Base-by-base conservation (phyloP, 2,113 vertebrate species). In the Ochotona curzoniae region DNA sequence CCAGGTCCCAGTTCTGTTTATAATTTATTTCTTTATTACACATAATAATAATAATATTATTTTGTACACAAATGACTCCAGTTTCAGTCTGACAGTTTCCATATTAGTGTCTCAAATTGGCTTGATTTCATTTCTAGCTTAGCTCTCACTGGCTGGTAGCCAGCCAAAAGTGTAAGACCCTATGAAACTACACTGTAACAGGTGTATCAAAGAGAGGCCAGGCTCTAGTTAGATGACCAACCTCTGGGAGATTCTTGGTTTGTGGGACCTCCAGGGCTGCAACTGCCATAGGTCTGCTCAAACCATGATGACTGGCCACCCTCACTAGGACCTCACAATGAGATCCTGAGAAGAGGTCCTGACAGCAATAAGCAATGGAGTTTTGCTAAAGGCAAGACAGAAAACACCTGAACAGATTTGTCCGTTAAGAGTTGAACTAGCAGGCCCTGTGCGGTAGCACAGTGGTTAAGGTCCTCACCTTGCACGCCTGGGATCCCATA, bases 351-450 rank as follows among this genome's bases (percentile, higher is more conserved):
- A 83, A 25, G 60, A 35, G 57, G 89, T 11, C 47, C 74, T 54
- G 26, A 93, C 57, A 78, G 35, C 15, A 89, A 74, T 67, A 78
- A 86, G 74, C 57, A 75, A 47, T 25, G 66, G 26, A 57, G 30
- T 86, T 91, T 69, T 74, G 23, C 25, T 86, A 5, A n/a, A 28
- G 13, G 7, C 44, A 73, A 93, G 76, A 67, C 83, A 90, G 74
- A 64, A 73, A 30, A 69, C 9, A n/a, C 61, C 18, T 44, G 5
- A 21, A 38, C 86, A 66, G 35, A 69, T 9, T 17, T 83, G 64
- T 17, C 18, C 32, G 75, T 95, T 88, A 82, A 87, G 38, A 44
- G 38, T 44, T 44, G 38, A 44, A 44, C 38, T 44, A 44, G 38
- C n/a, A n/a, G 38, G 38, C 38, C 38, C 6, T 3, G 38, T 44